phyloP scores from a whole-genome alignment of 30 jellyfish, hydroid and myxozoan species.

The Pelagia noctiluca region DNA sequence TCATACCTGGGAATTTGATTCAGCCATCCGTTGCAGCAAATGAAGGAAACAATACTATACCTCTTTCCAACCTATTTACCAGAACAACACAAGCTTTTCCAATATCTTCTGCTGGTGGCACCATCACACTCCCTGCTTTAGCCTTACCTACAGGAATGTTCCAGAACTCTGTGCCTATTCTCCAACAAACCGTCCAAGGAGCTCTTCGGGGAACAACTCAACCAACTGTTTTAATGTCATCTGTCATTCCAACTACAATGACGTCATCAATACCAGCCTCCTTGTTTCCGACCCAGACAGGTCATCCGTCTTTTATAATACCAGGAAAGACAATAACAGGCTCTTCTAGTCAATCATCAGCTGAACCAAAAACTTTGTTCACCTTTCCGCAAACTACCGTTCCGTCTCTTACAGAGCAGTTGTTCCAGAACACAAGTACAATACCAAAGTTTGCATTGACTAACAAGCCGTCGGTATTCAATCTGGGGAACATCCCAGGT shows the following conservation, averaged over 20 bases:
- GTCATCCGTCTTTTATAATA: slow-evolving; percentile 43
- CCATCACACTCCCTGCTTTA: slow-evolving; percentile 54
- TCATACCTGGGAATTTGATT: slow-evolving; percentile 23
- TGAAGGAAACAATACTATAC: slow-evolving; percentile 25
- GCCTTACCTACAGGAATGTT: slow-evolving; percentile 32
- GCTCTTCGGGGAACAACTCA: slow-evolving; percentile 52
- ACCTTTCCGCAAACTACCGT: slow-evolving; percentile 52
- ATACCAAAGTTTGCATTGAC: slow-evolving; percentile 52
- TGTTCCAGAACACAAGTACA: slow-evolving; percentile 53
- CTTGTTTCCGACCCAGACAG: slow-evolving; percentile 36
- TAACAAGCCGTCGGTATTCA: slow-evolving; percentile 47
- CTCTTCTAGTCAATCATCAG: neutral
- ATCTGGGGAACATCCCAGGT: slow-evolving; percentile 59
- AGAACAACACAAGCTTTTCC: slow-evolving; percentile 50
- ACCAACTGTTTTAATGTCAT: slow-evolving; percentile 56
- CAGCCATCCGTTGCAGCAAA: slow-evolving; percentile 11
- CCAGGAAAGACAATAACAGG: slow-evolving; percentile 51
- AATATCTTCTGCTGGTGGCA: slow-evolving; percentile 16
- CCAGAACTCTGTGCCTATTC: slow-evolving; percentile 47
- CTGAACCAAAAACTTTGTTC: slow-evolving; percentile 39
- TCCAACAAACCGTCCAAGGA: slow-evolving; percentile 61
- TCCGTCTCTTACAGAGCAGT: slow-evolving; percentile 67
- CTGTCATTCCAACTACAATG: slow-evolving; percentile 63
- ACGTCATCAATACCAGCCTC: slow-evolving; percentile 25
- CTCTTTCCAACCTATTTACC: slow-evolving; percentile 38